Evolutionary conservation across 2,113 vertebrate species (phyloP), one percentile per base, ranked within the genome.

Genomic region (Ctenodactylus gundi): DNA sequence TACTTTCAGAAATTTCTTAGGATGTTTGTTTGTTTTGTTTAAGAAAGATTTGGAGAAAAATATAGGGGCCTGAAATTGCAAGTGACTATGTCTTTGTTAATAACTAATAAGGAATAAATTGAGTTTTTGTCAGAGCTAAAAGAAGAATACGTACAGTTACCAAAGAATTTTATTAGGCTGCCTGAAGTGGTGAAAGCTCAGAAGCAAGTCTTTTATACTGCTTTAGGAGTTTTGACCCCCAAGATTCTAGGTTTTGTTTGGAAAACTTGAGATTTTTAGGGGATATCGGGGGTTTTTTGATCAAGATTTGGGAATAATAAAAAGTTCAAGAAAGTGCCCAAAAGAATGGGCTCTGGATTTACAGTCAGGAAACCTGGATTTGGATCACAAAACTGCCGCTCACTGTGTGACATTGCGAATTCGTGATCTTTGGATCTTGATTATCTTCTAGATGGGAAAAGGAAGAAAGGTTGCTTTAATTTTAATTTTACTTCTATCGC

Each of bases 21-120:
- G 76, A 3, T 27, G 46, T 67, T 72, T 84, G 58, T 83, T 85
- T 67, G 44, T 86, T 86, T 81, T 49, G 27, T 49, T 65, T 64
- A 57, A 77, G 83, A 81, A 84, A 68, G 41, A 78, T 75, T 65
- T 92, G 73, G 15, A 82, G n/a, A 46, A 78, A 85, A 88, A 78
- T 81, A 31, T 31, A 77, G 58, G 57, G 1, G 65, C 46, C 55
- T 89, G 62, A 44, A 83, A 81, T 81, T 53, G 20, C 49, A 21
- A 51, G 12, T 41, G 15, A 64, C 17, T 51, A 29, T 80, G n/a
- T 88, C 92, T 95, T 41, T 88, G 4, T 80, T 91, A 75, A 18
- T 82, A 64, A 88, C 34, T 53, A 82, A 82, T 49, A 41, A 70
- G 53, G 51, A 78, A 49, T 68, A 90, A 68, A 62, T 41, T 62